These are phyloP conservation scores for Micronycteris hirsuta DNA, from an alignment of 2,113 vertebrate species.

Conservation along the genomic window DNA sequence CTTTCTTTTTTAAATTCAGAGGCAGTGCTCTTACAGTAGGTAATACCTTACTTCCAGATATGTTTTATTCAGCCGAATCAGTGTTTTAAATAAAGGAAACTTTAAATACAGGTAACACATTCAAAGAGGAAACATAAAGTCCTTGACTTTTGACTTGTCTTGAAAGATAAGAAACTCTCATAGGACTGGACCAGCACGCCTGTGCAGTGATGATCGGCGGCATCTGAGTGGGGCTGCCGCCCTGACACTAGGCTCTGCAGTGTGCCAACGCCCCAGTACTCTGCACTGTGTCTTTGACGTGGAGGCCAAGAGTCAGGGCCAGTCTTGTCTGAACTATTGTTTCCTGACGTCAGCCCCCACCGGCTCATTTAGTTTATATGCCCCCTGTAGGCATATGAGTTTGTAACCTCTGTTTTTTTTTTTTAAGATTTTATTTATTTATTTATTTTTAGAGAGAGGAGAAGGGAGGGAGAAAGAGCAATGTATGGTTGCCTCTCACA, in stretches of 20 bases:
- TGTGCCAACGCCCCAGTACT: neutral
- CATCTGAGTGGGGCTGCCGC: neutral
- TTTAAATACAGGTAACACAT: neutral
- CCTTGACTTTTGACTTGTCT: neutral
- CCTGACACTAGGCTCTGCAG: neutral
- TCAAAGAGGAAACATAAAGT: neutral
- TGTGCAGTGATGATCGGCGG: neutral
- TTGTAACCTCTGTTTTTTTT: neutral
- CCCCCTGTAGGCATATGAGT: neutral
- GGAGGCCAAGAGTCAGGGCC: neutral
- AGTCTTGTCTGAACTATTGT: neutral
- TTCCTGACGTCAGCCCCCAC: neutral
- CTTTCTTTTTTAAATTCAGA: neutral
- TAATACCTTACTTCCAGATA: neutral
- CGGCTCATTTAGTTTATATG: neutral
- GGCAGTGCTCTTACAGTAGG: neutral
- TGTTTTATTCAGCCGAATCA: neutral
- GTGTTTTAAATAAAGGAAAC: neutral
- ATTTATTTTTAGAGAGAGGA: too few relatives aligned
- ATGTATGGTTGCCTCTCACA: too few relatives aligned
- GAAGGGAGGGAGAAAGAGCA: too few relatives aligned
- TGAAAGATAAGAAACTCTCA: neutral
- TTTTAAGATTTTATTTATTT: too few relatives aligned
- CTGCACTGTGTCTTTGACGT: neutral
- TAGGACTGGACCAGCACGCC: neutral